These are phyloP conservation scores for Drosophila burlai DNA, from an alignment of 1,140 invertebrate genomes.

Conservation along the genomic window DNA sequence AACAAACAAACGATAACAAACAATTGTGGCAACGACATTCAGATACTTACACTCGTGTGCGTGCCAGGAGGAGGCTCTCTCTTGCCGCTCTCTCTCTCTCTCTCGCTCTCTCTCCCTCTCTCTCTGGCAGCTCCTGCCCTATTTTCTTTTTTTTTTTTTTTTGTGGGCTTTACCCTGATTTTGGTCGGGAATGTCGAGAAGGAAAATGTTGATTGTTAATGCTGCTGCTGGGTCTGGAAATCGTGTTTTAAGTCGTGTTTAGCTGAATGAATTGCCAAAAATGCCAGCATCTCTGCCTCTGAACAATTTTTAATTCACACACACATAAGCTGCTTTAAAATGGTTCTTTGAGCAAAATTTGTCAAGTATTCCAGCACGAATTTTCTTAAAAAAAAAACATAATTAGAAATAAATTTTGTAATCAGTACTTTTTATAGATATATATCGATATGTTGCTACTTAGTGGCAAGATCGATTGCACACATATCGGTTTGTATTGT, in stretches of 20 bases:
- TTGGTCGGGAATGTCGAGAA: constrained; percentile 15
- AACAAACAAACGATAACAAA: constrained; percentile 64
- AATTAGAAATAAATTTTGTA: background rate
- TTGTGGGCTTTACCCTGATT: constrained; percentile 14
- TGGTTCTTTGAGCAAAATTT: background rate
- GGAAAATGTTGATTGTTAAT: constrained; percentile 33
- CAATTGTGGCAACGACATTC: constrained; percentile 53
- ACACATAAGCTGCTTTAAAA: background rate
- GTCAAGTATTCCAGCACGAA: background rate
- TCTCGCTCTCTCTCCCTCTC: background rate
- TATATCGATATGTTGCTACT: too few species aligned
- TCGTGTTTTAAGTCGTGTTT: constrained; percentile 26
- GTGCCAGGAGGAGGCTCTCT: background rate
- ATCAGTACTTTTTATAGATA: background rate
- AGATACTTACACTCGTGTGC: constrained; percentile 28
- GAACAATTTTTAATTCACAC: background rate
- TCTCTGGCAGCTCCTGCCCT: constrained; percentile 1
- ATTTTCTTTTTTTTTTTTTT: background rate
- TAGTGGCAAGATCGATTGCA: too few species aligned
- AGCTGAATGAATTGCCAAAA: constrained; percentile 5
- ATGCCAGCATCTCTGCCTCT: background rate
- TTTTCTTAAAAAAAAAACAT: background rate
- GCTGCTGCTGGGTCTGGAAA: constrained; percentile 16
- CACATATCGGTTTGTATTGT: too few species aligned
- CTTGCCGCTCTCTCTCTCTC: background rate